Evolutionary conservation across 2,888 invertebrate species (phyloP), one percentile per base, ranked within the genome.

Genomic region (Adelphocoris suturalis): DNA sequence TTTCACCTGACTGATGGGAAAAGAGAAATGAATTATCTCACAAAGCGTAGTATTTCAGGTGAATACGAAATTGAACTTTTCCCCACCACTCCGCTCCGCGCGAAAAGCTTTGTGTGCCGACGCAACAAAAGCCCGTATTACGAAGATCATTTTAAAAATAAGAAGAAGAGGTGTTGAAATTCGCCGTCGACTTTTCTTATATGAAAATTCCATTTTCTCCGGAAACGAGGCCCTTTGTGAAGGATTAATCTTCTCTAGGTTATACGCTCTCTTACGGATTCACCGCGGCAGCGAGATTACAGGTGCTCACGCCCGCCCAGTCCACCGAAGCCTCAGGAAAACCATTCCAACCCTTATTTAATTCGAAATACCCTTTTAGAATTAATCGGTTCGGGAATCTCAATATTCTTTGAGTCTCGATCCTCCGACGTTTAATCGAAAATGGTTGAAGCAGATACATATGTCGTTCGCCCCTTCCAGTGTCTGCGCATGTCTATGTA

Each of bases 191-290:
- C 68, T 68, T 52, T 52, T 52, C 68, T 68, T 78, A 78, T 78
- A 78, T 78, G 78, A 28, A 68, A 78, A 78, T 78, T 46, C 78
- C 78, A 78, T 78, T 78, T 78, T 78, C 78, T 46, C 78, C 19
- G 37, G 19, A 68, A 68, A 23, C 68, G 68, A 68, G 68, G 37
- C 11, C 46, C 78, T 78, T 78, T 78, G 78, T 78, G 19, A 46
- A 14, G 78, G 46, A 78, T 78, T 78, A 37, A 78, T 78, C 78
- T 78, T 19, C 78, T 47, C 47, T 14, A 78, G 78, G 46, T 27
- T 46, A 46, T 78, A 78, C 19, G 46, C n/a, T 68, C 68, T 23
- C 68, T 13, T n/a, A 68, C 19, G 28, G 27, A 27, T 27, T 19
- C 14, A 4, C 16, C 27, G 27, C 27, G 13, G 27, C 27, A 27